Conservation (phyloP, 1,140 invertebrate species). For the Dinothrombium tinctorium region DNA sequence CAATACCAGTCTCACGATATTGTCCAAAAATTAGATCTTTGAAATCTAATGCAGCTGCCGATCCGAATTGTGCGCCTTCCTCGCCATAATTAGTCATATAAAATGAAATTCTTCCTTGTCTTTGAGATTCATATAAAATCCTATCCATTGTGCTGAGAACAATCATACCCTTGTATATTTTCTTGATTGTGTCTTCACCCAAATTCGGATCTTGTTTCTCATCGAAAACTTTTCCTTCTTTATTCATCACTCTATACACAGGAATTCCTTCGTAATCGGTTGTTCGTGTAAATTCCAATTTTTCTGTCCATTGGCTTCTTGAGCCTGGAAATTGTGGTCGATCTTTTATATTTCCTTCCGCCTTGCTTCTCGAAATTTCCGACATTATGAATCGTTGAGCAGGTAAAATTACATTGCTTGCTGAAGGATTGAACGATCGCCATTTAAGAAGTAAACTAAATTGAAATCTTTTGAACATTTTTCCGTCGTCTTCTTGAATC, state of each 20-base stretch:
- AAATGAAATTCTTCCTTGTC: constrained; percentile 94
- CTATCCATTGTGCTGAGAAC: constrained; percentile 76
- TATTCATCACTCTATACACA: constrained; percentile 32
- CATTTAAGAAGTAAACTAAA: too few species aligned
- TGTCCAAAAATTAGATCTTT: constrained; percentile 83
- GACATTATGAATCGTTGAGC: too few species aligned
- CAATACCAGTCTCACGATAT: constrained; percentile 69
- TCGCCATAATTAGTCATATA: constrained; percentile 99
- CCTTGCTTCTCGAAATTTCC: too few species aligned
- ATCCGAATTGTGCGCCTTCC: constrained; percentile 79
- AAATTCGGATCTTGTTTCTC: constrained; percentile 31
- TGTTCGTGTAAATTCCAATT: constrained; percentile 28
- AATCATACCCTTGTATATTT: constrained; percentile 65
- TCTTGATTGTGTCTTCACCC: constrained; percentile 37
- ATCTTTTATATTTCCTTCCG: too few species aligned
- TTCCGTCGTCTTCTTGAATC: too few species aligned
- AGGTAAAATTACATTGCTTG: too few species aligned
- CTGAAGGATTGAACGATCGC: too few species aligned
- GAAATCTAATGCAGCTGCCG: constrained; percentile 58
- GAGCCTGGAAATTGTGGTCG: constrained; percentile 19
- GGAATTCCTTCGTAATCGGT: constrained; percentile 30
- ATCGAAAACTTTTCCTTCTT: constrained; percentile 27
- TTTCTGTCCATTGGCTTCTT: constrained; percentile 26
- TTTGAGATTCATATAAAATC: constrained; percentile 90
- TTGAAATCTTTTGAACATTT: too few species aligned